Evolutionary conservation across 1,140 invertebrate species (phyloP), one percentile per base, ranked within the genome.

Genomic region (Lycorma delicatula): DNA sequence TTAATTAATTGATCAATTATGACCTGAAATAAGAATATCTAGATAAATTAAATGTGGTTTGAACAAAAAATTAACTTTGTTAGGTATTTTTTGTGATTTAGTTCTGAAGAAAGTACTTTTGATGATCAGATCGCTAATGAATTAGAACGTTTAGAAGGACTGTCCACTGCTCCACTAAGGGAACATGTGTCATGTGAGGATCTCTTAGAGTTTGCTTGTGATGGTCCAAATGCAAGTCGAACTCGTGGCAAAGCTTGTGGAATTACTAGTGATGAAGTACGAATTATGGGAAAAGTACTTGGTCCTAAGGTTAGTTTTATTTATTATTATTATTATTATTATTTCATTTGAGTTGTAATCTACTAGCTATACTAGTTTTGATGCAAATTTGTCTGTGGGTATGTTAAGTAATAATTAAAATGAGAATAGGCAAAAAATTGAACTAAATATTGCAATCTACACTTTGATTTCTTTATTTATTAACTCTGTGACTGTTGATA

Each of bases 161-260:
- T 69, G 61, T 13, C 16, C 13, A 27, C 13, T 20, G 6, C 26
- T 44, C 54, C 23, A 1, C 34, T 58, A 18, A 56, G 74, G 13
- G 87, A 92, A 69, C 89, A 91, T 64, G 91, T 94, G 0, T 93
- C 90, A 51, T 94, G 92, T 66, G 91, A 95, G 73, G 92, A 96
- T 77, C 72, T 95, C 36, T 72, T 94, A 25, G 91, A 94, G 66
- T 94, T 95, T 74, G 87, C 91, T 27, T 84, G 90, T 67, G 84
- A 89, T 64, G 87, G 87, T 54, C 87, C 88, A 0, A 87, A 84
- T 63, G 71, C 72, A 3, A 67, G 74, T 47, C 66, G 77, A 54
- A 79, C 79, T 3, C 75, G 76, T 23, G 86, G 89, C 0, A 79
- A 85, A n/a, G 81, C 84, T n/a, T 81, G 86, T 48, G 88, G 89